These are phyloP conservation scores for Mesocricetus auratus DNA, from an alignment of 2,113 vertebrate species.

Conservation along the genomic window DNA sequence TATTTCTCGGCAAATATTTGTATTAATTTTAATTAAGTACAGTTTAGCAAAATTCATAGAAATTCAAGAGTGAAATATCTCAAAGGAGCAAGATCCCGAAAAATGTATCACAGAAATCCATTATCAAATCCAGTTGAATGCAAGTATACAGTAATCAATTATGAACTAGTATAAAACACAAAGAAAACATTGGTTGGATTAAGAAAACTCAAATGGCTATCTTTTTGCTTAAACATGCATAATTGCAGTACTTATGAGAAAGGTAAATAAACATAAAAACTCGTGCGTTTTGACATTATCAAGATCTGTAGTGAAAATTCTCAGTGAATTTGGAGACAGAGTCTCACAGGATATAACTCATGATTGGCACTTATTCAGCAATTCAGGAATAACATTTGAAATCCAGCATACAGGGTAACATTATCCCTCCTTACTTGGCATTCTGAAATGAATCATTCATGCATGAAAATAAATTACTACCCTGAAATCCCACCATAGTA, in stretches of 20 bases:
- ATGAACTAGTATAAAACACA: background rate
- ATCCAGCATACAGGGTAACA: background rate
- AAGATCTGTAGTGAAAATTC: background rate
- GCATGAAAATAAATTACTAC: conserved; percentile 18
- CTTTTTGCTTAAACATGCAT: background rate
- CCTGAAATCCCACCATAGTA: conserved; percentile 23
- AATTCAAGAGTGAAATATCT: background rate
- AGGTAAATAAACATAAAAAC: background rate
- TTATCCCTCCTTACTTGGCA: background rate
- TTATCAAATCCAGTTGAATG: background rate
- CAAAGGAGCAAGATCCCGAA: background rate
- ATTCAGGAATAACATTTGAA: conserved; percentile 1
- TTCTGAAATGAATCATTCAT: conserved; percentile 36
- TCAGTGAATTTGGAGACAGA: background rate
- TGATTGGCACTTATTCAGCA: background rate
- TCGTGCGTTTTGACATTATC: background rate
- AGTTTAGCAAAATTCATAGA: background rate
- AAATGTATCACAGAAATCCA: background rate
- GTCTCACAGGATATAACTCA: background rate
- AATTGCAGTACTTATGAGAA: background rate
- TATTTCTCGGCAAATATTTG: background rate
- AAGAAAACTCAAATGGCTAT: background rate
- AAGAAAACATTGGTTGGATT: background rate
- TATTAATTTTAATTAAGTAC: background rate
- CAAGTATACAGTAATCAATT: conserved; percentile 45